phyloP scores from a whole-genome alignment of 2,113 vertebrate species.

The Myxocyprinus asiaticus region DNA sequence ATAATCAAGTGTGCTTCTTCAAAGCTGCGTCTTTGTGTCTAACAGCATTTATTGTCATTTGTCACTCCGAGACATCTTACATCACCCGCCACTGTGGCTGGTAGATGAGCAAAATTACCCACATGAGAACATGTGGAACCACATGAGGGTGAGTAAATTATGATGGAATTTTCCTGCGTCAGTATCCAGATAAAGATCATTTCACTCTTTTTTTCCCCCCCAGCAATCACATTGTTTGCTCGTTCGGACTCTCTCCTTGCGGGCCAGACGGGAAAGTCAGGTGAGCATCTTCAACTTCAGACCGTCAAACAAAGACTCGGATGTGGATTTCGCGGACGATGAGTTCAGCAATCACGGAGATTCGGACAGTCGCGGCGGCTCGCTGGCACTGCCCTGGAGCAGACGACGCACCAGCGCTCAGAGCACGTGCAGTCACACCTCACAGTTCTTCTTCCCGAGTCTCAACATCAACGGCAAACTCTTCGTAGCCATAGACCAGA shows the following conservation, averaged over 20 bases:
- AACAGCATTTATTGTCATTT: no score
- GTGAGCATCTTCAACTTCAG: slow-evolving; percentile 91
- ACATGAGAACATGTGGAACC: no score
- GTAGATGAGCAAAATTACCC: no score
- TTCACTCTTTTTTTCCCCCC: slow-evolving; percentile 41
- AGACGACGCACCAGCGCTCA: slow-evolving; percentile 82
- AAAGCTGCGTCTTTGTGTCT: no score
- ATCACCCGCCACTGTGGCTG: no score
- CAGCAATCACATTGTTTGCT: slow-evolving; percentile 79
- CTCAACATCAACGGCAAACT: slow-evolving; percentile 83
- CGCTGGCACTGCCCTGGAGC: slow-evolving; percentile 84
- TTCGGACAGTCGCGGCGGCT: slow-evolving; percentile 80
- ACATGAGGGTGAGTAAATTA: no score
- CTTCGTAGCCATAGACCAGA: slow-evolving; percentile 91
- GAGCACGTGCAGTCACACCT: slow-evolving; percentile 82
- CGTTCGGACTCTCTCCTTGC: slow-evolving; percentile 77
- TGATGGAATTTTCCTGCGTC: no score
- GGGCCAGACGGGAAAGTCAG: slow-evolving; percentile 85
- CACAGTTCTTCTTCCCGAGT: slow-evolving; percentile 71
- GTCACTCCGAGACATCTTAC: no score
- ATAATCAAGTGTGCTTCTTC: no score
- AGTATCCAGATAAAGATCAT: no score
- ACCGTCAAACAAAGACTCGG: slow-evolving; percentile 84
- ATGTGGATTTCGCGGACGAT: slow-evolving; percentile 92
- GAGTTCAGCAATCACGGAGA: slow-evolving; percentile 90